Conservation (phyloP, 2,888 invertebrate genomes). For the Drosophila mulleri region DNA sequence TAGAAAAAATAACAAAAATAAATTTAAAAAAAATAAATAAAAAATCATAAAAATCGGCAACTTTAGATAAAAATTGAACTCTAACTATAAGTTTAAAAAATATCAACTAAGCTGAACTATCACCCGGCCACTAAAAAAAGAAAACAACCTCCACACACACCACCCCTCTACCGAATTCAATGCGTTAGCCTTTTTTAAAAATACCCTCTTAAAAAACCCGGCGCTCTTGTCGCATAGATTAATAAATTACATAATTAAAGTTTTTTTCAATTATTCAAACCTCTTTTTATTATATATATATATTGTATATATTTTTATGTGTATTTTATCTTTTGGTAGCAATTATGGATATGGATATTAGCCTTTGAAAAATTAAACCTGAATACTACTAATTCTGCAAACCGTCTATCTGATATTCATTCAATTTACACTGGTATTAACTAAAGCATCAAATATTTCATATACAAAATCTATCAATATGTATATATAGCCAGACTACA, state of each 20-base stretch:
- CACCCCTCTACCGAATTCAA: not conserved
- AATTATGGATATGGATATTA: slow-evolving; percentile 39
- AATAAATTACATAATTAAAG: slow-evolving; percentile 65
- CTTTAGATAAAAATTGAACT: slow-evolving; percentile 61
- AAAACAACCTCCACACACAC: not conserved
- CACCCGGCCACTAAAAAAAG: slow-evolving; percentile 20
- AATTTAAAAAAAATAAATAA: slow-evolving; percentile 10
- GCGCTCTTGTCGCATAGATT: slow-evolving; percentile 44
- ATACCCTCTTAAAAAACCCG: slow-evolving; percentile 14
- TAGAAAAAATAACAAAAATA: slow-evolving; percentile 35
- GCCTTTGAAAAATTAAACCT: slow-evolving; percentile 37
- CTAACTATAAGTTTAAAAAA: slow-evolving; percentile 48
- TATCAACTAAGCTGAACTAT: slow-evolving; percentile 55
- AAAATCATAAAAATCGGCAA: slow-evolving; percentile 22
- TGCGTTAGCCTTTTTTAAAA: slow-evolving; percentile 25
- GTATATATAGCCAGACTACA: slow-evolving; percentile 25
- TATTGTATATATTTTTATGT: slow-evolving; percentile 48
- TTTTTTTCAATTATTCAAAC: slow-evolving; percentile 71
- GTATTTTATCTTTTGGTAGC: slow-evolving; percentile 55
- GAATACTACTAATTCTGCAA: slow-evolving; percentile 37
- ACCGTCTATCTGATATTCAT: slow-evolving; percentile 31
- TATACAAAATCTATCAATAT: slow-evolving; percentile 19
- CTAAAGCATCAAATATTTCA: slow-evolving; percentile 24
- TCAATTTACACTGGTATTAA: slow-evolving; percentile 35
- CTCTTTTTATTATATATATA: slow-evolving; percentile 63